Conservation (phyloP, 1,140 invertebrate species). For the Camponotus pennsylvanicus region DNA sequence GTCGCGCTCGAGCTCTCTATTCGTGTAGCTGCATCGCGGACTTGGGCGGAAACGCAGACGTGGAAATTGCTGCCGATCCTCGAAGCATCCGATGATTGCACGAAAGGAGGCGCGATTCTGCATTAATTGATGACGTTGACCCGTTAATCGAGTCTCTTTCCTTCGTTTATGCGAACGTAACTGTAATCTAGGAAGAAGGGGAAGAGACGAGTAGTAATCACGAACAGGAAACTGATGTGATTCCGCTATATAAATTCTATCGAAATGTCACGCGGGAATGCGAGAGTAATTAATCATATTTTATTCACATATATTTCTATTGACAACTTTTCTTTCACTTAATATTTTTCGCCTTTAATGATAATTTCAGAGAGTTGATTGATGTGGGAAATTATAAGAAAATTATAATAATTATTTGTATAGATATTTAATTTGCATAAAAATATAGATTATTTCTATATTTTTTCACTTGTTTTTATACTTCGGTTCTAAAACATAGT, state of each 20-base stretch:
- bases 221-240: conserved; percentile 5
- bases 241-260: background rate
- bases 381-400: background rate
- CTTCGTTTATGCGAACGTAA: background rate
- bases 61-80: conserved; percentile 41
- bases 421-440: background rate
- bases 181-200: conserved; percentile 15
- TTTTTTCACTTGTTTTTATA: background rate
- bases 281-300: conserved; percentile 1
- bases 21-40: background rate
- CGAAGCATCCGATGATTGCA: background rate
- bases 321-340: background rate
- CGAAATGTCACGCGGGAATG: background rate
- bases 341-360: background rate
- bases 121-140: background rate
- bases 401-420: background rate
- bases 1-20: conserved; percentile 26
- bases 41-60: conserved; percentile 35
- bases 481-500: background rate
- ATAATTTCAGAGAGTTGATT: background rate
- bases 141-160: conserved; percentile 17
- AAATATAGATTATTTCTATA: too few relatives aligned
- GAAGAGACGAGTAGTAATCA: background rate
- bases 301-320: background rate
- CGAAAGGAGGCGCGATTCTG: background rate